Evolutionary conservation across 2,113 vertebrate genomes (phyloP).

Genomic region (Zosterops hypoxanthus): DNA sequence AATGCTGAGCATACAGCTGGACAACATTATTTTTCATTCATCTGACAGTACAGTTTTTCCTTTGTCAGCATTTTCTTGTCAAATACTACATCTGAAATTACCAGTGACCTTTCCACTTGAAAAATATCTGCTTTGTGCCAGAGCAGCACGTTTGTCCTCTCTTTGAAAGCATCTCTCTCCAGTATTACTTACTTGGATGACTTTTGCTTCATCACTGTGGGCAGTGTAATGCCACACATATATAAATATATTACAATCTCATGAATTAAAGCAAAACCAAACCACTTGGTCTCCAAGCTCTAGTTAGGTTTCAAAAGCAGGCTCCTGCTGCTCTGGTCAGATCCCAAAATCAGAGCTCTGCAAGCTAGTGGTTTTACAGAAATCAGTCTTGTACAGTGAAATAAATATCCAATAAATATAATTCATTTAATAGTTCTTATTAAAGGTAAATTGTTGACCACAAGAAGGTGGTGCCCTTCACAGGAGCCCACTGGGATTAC

Average conservation of each 20-base stretch:
- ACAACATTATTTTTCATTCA: conserved; percentile 11
- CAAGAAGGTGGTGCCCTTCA: not conserved
- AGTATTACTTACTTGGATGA: not conserved
- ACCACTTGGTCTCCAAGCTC: not conserved
- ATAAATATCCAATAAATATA: not conserved
- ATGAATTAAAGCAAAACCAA: not conserved
- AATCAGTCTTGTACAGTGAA: not conserved
- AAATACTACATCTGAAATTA: not conserved
- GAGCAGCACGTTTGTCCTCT: not conserved
- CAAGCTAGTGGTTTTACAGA: not conserved
- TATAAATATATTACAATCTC: not conserved
- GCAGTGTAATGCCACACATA: not conserved
- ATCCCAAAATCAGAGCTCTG: not conserved
- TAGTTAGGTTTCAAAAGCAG: not conserved
- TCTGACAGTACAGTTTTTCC: not conserved
- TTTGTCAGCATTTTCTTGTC: conserved; percentile 24
- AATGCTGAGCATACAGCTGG: not conserved
- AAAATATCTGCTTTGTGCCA: not conserved
- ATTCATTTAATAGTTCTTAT: not conserved
- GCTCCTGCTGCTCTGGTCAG: not conserved
- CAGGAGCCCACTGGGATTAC: not conserved
- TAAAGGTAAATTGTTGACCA: not conserved
- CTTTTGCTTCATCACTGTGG: not conserved
- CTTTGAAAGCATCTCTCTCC: not conserved
- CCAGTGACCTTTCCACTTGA: not conserved